Evolutionary conservation across 2,113 vertebrate genomes (phyloP), one percentile per base, ranked within the genome.

Genomic region (Nyctereutes procyonoides): DNA sequence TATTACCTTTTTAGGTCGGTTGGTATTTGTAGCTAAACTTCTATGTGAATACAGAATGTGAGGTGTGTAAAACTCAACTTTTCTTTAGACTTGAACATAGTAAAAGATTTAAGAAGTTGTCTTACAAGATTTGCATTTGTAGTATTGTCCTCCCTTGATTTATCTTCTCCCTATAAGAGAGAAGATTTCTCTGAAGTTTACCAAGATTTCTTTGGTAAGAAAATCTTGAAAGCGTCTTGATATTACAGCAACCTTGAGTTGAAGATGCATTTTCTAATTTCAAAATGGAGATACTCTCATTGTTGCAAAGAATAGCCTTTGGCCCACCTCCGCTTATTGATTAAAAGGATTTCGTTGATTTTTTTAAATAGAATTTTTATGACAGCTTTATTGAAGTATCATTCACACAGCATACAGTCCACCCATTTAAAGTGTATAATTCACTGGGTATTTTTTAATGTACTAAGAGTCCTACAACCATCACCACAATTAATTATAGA

Each of bases 221-320:
- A 97, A 81, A 60, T 60, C 24, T 79, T 48, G 77, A 58, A 95
- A 73, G 35, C 35, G 9, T 35, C 76, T 81, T 91, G n/a, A 65
- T 51, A 51, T 62, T 81, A 38, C 15, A 56, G 22, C 82, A 62
- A 84, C 48, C 81, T 88, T n/a, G 51, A 95, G 81, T 20, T 93
- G 48, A 95, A 81, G 53, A 38, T 56, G 8, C 28, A 74, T 90
- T 85, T 97, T 20, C 93, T 90, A 15, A 83, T 77, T 89, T 32
- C 8, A 79, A 81, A 80, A 73, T 80, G 15, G 71, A 79, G 58
- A 58, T 43, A 3, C 19, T 51, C 56, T 90, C 51, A 16, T 4
- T 53, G 32, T 83, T 91, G 28, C 81, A 93, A 55, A 97, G 48
- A 94, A 86, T 71, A 92, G 26, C 81, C 93, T 38, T 83, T 94